These are phyloP conservation scores for Tinea semifulvella DNA, from an alignment of 2,888 invertebrate species.

Conservation along the genomic window DNA sequence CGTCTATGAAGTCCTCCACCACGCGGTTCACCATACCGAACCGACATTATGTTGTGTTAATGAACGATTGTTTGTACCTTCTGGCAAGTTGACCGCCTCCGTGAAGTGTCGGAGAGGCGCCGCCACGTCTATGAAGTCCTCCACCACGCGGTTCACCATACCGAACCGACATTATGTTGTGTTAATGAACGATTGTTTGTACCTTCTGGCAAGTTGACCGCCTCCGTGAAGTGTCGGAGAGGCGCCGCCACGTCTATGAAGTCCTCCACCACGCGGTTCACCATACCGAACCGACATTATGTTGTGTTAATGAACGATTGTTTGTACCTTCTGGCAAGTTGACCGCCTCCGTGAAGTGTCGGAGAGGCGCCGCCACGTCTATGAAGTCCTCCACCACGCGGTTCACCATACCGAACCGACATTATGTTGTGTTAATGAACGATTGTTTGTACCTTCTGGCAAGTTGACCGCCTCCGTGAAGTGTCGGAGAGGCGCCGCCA, in stretches of 20 bases:
- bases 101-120: conserved; percentile 95
- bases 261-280: conserved; percentile 96
- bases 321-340: conserved; percentile 80
- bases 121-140: conserved; percentile 97
- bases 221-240: conserved; percentile 93
- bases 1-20: conserved; percentile 98
- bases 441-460: conserved; percentile 80
- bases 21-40: conserved; percentile 95
- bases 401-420: no score
- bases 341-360: conserved; percentile 95
- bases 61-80: no score
- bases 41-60: no score
- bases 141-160: conserved; percentile 95
- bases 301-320: no score
- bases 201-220: conserved; percentile 84
- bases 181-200: no score
- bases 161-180: no score
- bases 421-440: no score
- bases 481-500: conserved; percentile 92
- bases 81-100: conserved; percentile 87
- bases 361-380: conserved; percentile 94
- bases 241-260: conserved; percentile 98
- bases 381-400: conserved; percentile 98
- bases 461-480: conserved; percentile 93
- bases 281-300: no score